Evolutionary conservation across 2,113 vertebrate species (phyloP).

Genomic region (Seriola rivoliana): DNA sequence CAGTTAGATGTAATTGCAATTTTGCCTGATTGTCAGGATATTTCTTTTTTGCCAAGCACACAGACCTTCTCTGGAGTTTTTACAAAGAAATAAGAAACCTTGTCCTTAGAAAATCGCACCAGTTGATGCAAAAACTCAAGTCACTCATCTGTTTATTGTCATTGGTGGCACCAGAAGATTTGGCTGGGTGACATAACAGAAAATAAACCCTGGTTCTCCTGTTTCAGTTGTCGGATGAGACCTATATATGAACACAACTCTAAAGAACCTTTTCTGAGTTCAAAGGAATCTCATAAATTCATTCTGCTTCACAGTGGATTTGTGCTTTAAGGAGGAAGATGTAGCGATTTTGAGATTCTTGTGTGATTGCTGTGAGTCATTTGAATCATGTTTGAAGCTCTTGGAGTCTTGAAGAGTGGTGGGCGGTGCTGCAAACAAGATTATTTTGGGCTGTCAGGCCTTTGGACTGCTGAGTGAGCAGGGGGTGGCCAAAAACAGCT

Average conservation of each 20-base stretch:
- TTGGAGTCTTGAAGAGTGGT: constrained; percentile 54
- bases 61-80: background rate
- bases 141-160: background rate
- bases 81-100: background rate
- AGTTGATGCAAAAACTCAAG: background rate
- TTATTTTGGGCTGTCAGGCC: constrained; percentile 83
- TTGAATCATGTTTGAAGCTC: constrained; percentile 46
- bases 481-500: constrained; percentile 82
- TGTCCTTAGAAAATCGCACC: background rate
- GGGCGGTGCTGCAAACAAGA: constrained; percentile 65
- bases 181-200: constrained; percentile 28
- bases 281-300: background rate
- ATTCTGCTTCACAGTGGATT: background rate
- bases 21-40: background rate
- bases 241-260: background rate
- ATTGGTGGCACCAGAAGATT: background rate
- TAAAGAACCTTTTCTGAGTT: background rate
- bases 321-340: background rate
- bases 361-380: constrained; percentile 28
- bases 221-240: constrained; percentile 15
- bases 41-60: background rate
- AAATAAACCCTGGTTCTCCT: constrained; percentile 31
- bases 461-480: constrained; percentile 82
- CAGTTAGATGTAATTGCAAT: background rate
- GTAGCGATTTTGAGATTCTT: background rate